These are phyloP conservation scores for Bos indicus DNA, from an alignment of 2,113 vertebrate genomes.

Conservation along the genomic window DNA sequence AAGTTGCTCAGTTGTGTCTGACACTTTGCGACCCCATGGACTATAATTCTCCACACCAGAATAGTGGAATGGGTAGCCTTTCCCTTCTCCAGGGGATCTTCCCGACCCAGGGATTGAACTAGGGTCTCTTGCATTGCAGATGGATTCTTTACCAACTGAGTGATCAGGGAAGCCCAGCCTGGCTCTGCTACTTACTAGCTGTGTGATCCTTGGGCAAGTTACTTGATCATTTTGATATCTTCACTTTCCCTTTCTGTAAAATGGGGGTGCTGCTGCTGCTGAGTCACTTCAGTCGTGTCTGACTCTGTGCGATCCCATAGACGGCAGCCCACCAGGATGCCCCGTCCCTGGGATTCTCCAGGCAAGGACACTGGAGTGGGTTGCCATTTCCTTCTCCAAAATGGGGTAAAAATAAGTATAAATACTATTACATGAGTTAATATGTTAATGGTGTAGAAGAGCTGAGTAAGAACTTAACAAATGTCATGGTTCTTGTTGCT, in stretches of 20 bases:
- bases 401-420: neutral
- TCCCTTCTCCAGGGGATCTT: neutral
- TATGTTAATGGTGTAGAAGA: neutral
- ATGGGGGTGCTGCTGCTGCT: neutral
- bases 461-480: neutral
- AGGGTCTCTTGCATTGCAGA: neutral
- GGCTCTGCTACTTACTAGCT: neutral
- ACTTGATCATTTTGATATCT: neutral
- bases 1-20: neutral
- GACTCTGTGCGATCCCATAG: too few species aligned
- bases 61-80: neutral
- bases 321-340: too few species aligned
- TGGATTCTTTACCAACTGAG: neutral
- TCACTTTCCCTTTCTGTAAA: neutral
- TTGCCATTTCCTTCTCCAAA: too few species aligned
- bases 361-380: too few species aligned
- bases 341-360: too few species aligned
- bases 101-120: fast-evolving
- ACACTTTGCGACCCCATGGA: neutral
- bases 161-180: neutral
- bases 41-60: neutral
- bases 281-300: too few species aligned
- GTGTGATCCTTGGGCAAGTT: neutral
- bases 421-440: neutral
- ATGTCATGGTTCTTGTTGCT: neutral